phyloP scores from a whole-genome alignment of 2,113 vertebrate species.

The Pomatostomus ruficeps region DNA sequence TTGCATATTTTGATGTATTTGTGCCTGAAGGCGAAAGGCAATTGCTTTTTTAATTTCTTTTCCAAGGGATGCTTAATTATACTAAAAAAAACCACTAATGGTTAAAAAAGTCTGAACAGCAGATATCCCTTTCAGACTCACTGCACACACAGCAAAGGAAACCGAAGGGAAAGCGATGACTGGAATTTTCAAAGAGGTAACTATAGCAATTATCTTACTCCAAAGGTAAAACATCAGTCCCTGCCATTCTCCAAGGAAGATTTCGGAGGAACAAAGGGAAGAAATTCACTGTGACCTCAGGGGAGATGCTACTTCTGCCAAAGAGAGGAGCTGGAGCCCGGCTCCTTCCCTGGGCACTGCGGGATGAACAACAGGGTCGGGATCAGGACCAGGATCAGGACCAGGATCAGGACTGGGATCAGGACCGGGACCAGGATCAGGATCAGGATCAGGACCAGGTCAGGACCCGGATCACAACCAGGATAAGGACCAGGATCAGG shows the following conservation, averaged over 20 bases:
- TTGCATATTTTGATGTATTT: slow-evolving; percentile 53
- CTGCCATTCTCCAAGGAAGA: not conserved
- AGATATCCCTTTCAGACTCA: slow-evolving; percentile 17
- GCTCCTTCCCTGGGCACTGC: not conserved
- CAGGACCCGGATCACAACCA: too few relatives aligned
- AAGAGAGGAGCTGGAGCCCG: slow-evolving; percentile 9
- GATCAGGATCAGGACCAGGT: not conserved
- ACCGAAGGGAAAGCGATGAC: not conserved
- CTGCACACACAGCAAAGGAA: slow-evolving; percentile 27
- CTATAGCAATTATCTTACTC: slow-evolving; percentile 14
- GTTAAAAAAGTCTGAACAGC: slow-evolving; percentile 11
- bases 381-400: not conserved
- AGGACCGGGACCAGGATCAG: too few relatives aligned
- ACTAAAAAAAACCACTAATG: not conserved
- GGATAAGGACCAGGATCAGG: too few relatives aligned
- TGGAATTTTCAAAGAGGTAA: slow-evolving; percentile 24
- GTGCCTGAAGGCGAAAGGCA: slow-evolving; percentile 49
- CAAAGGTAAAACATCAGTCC: slow-evolving; percentile 12
- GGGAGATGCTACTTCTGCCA: not conserved
- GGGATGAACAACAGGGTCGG: not conserved
- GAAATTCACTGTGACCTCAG: not conserved
- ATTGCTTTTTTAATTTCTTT: slow-evolving; percentile 29
- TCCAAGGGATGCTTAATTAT: slow-evolving; percentile 21
- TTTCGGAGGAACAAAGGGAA: not conserved
- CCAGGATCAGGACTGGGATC: too few relatives aligned